phyloP scores from a whole-genome alignment of 2,113 vertebrate genomes.

The Perca flavescens region DNA sequence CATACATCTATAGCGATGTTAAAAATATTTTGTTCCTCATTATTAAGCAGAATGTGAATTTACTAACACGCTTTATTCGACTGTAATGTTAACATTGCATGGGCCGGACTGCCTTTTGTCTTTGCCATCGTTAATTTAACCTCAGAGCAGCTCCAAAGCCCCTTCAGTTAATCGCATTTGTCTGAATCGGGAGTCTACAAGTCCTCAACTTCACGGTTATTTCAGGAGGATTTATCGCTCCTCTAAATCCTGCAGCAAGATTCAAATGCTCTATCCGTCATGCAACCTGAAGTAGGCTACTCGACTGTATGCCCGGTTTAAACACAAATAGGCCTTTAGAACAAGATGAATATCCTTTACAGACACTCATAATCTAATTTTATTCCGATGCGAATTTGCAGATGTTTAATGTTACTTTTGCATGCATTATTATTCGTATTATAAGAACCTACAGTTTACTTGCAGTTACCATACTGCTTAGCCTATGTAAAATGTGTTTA shows the following conservation, averaged over 20 bases:
- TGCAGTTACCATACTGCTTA: not conserved
- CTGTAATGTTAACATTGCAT: constrained; percentile 18
- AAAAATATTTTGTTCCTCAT: not conserved
- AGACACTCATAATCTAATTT: too few relatives aligned
- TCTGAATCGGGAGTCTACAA: constrained; percentile 73
- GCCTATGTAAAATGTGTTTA: not conserved
- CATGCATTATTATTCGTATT: not conserved
- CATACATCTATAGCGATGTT: not conserved
- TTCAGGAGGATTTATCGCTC: constrained; percentile 78
- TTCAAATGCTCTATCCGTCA: constrained; percentile 8
- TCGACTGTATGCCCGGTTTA: not conserved
- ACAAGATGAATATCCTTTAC: too few relatives aligned
- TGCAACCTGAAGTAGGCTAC: constrained; percentile 1
- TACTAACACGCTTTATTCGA: not conserved
- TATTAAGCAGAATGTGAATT: constrained; percentile 25
- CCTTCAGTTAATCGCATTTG: constrained; percentile 83
- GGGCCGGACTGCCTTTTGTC: constrained; percentile 40
- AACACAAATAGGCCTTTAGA: not conserved
- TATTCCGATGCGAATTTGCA: not conserved
- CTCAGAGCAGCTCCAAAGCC: constrained; percentile 70
- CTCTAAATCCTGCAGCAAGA: constrained; percentile 51
- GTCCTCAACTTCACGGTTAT: constrained; percentile 80
- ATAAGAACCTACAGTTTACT: not conserved
- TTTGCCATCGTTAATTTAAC: constrained; percentile 54
- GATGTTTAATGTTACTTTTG: not conserved